Base-by-base conservation (phyloP, 2,113 vertebrate genomes). In the Danionella cerebrum region DNA sequence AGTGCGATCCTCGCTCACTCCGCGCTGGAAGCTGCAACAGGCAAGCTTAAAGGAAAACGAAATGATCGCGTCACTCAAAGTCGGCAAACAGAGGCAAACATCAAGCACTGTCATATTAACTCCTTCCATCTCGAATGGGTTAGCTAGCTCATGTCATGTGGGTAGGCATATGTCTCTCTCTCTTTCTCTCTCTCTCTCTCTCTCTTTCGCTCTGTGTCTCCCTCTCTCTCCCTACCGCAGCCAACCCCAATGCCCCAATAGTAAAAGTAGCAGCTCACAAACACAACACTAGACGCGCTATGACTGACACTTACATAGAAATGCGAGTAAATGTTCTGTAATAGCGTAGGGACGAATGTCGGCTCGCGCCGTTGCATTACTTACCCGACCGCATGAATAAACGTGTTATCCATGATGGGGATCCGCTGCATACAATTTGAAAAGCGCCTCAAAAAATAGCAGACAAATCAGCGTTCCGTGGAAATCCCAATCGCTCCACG, bases 1-100 rank as follows among this genome's bases (percentile, higher is more conserved):
- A 70, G 67, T 72, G 87, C 76, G 88, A 79, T 84, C 80, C 78
- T 85, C 77, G 51, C 22, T 77, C 84, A 85, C 83, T 82, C 81
- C 80, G 85, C 86, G 85, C 84, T 83, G 85, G 83, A 67, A 86
- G 81, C 91, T 88, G 91, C 92, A 91, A 93, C 91, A 93, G 93
- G 92, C 91, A 76, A 91, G 90, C 92, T 93, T 86, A 87, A 87
- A 86, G 89, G 88, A 89, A 86, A 89, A 88, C 80, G 85, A 92
- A 89, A 90, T 80, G 88, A 91, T 87, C 86, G 90, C 88, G 92
- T 95, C 93, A 93, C 89, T 91, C 87, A 89, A 90, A 91, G 87
- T 88, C 88, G 83, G 86, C 86, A 88, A 83, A 85, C 85, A 83
- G 86, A 78, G 82, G 81, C 83, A 75, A 84, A 89, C 84, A 88